A percentile compares a stretch with the other conserved stretches of the same genome.
Evolutionary conservation across 2,797 vertebrate species (phyloP).

Genomic region (Bovichtus variegatus): DNA sequence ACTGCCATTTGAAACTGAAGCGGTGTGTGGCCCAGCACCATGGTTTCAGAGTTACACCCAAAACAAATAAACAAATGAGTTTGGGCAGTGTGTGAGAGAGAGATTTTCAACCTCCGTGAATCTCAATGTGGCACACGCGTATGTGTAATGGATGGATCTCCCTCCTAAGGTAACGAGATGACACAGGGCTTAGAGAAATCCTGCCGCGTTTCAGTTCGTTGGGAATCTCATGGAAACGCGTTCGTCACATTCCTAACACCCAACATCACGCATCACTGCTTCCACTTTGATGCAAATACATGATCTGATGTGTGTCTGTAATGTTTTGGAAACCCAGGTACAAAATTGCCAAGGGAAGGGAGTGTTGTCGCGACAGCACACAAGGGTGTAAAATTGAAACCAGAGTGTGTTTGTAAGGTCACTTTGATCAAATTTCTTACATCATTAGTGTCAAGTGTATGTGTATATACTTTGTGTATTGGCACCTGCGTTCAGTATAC

Average conservation of each 20-base stretch:
- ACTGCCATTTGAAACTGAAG: slow-evolving; percentile 73
- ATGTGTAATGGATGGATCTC: slow-evolving; percentile 57
- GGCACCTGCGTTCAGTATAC: slow-evolving; percentile 36
- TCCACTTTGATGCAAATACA: slow-evolving; percentile 26
- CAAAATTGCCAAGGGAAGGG: slow-evolving; percentile 16
- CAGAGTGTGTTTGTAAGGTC: slow-evolving; percentile 41
- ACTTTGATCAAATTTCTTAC: slow-evolving; percentile 53
- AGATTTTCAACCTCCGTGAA: slow-evolving; percentile 29
- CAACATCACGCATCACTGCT: slow-evolving; percentile 34
- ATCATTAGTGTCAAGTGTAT: slow-evolving; percentile 13
- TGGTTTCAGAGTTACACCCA: slow-evolving; percentile 86
- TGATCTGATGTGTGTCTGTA: slow-evolving; percentile 30
- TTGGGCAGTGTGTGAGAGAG: slow-evolving; percentile 55
- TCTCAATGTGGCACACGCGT: slow-evolving; percentile 39
- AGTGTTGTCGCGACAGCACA: slow-evolving; percentile 21
- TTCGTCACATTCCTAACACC: slow-evolving; percentile 53
- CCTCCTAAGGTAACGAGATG: slow-evolving; percentile 45
- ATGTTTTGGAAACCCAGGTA: slow-evolving; percentile 39
- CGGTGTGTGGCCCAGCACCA: slow-evolving; percentile 79
- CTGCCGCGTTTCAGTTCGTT: slow-evolving; percentile 32
- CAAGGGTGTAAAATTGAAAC: slow-evolving; percentile 36
- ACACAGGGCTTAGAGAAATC: slow-evolving; percentile 40
- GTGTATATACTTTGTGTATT: slow-evolving; percentile 31
- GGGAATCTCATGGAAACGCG: slow-evolving; percentile 53
- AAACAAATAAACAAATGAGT: slow-evolving; percentile 85